Evolutionary conservation across 2,888 invertebrate genomes (phyloP), one percentile per base, ranked within the genome.

Genomic region (Cheilosia urbana): DNA sequence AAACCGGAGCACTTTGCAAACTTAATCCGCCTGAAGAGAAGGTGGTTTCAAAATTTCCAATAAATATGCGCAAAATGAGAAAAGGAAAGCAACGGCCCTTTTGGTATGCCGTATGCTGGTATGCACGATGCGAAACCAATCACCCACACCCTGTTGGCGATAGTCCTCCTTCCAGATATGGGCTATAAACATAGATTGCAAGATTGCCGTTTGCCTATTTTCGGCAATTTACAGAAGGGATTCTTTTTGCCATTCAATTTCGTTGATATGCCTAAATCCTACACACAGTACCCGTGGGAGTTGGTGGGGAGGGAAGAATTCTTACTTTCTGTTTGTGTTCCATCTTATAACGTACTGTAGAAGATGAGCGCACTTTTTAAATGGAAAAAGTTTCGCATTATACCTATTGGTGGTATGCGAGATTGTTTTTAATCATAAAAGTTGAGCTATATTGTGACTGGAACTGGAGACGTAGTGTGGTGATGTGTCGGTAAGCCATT

Each of bases 101-200:
- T 75, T 65, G 15, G 37, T 47, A 7, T 7, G 7, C 6, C 6
- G 27, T 6, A 24, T 24, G 24, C 24, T 2, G 21, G 6, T 27
- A 24, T 37, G 45, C n/a, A 47, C 24, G 47, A 13, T 34, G 37
- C 19, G 65, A 19, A 57, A 65, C 30, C 76, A 76, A 76, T 76
- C 66, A 42, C 66, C 66, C 66, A 53, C 53, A 55, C 66, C 66
- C 51, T 51, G 6, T 53, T 42, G 0, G 6, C 27, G 19, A 68
- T 21, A 40, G 40, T 4, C 53, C 49, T 24, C 9, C 49, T 51
- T 58, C 37, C 68, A 45, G 37, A 19, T 57, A 19, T 13, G 40
- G 60, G 68, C 69, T 45, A 77, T 77, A 69, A 77, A 62, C 69
- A 40, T 77, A 69, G 77, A 77, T 69, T 77, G 68, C 68, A 17